Conservation (phyloP, 2,113 vertebrate genomes). For the Carollia perspicillata region DNA sequence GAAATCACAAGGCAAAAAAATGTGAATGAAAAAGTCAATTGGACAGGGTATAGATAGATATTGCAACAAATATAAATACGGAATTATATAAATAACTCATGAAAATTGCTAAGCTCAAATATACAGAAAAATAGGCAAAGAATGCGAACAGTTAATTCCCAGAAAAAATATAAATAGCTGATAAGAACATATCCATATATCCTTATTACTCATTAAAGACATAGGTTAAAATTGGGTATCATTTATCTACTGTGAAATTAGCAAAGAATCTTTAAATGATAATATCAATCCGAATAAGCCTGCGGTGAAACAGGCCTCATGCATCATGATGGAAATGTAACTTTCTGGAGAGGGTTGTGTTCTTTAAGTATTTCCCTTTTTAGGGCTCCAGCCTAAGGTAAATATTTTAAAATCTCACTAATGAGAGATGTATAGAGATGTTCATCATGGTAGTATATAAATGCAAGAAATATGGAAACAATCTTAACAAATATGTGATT, state of each 20-base stretch:
- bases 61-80: background rate
- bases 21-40: background rate
- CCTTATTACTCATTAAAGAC: background rate
- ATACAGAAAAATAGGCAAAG: background rate
- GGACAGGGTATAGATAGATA: background rate
- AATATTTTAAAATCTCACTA: background rate
- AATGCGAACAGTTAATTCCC: background rate
- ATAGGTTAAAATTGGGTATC: background rate
- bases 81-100: background rate
- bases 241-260: slow-evolving; percentile 15
- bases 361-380: background rate
- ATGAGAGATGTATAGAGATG: background rate
- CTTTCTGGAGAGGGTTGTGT: background rate
- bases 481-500: background rate
- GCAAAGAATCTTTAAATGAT: background rate
- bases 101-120: background rate
- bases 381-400: background rate
- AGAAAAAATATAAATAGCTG: background rate
- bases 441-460: background rate
- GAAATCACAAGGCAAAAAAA: background rate
- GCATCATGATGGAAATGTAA: background rate
- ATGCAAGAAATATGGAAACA: background rate
- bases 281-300: background rate
- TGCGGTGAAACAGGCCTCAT: background rate
- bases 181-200: background rate